Evolutionary conservation across 2,113 vertebrate genomes (phyloP).

Genomic region (Hypanus sabinus): DNA sequence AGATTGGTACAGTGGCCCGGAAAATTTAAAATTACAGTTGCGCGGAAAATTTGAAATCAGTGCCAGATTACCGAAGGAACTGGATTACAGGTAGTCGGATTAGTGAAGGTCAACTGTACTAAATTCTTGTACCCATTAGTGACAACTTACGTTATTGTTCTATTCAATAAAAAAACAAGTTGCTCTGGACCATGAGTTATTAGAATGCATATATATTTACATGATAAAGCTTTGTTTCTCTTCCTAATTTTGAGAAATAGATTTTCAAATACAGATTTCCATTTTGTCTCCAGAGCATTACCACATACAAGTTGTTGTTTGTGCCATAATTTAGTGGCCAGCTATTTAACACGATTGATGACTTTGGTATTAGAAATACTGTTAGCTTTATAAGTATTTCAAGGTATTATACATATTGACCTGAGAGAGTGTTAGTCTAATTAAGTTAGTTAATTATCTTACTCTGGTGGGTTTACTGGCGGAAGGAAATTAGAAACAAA

Average conservation of each 20-base stretch:
- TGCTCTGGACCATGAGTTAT: background rate
- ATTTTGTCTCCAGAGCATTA: background rate
- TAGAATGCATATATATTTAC: background rate
- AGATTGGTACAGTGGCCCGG: no score
- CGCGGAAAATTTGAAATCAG: no score
- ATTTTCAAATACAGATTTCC: background rate
- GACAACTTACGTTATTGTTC: background rate
- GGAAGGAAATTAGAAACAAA: constrained; percentile 72
- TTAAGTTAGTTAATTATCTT: constrained; percentile 81
- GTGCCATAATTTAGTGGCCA: constrained; percentile 37
- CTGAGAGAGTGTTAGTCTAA: constrained; percentile 76
- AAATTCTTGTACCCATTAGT: constrained; percentile 8
- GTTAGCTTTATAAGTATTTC: constrained; percentile 71
- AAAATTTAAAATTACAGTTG: no score
- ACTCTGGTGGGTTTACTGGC: constrained; percentile 66
- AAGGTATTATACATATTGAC: constrained; percentile 66
- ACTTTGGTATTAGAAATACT: constrained; percentile 60
- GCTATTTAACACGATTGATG: constrained; percentile 60
- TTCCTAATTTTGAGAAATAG: background rate
- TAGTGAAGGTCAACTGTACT: no score
- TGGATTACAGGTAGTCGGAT: no score
- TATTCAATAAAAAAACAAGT: background rate
- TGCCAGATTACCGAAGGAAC: no score
- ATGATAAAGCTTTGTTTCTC: background rate
- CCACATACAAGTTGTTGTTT: background rate